Conservation (phyloP, 2,888 invertebrate genomes). For the Drosophila merina region DNA sequence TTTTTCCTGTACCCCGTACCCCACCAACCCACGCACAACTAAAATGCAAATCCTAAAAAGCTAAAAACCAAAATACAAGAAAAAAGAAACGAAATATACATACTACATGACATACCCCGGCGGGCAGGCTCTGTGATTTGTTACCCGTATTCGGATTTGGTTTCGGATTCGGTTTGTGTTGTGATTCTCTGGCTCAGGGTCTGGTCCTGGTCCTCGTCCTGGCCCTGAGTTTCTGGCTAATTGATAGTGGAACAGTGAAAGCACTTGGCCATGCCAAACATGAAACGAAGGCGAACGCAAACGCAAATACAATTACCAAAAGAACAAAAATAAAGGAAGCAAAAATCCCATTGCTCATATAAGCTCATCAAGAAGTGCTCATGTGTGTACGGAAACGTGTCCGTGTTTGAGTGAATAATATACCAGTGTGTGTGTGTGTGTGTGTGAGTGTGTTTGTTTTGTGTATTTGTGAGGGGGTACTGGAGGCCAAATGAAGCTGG, state of each 20-base stretch:
- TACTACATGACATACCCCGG: slow-evolving; percentile 2
- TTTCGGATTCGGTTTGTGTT: not conserved
- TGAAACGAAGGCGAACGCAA: slow-evolving; percentile 47
- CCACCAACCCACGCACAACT: not conserved
- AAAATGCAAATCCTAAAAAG: slow-evolving; percentile 3
- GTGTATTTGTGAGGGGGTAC: slow-evolving; percentile 12
- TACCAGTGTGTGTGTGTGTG: not conserved
- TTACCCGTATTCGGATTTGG: slow-evolving; percentile 1
- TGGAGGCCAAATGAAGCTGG: slow-evolving; percentile 15
- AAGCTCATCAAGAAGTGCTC: slow-evolving; percentile 58
- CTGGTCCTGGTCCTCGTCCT: not conserved
- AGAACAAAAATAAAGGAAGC: slow-evolving; percentile 56
- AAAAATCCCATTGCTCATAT: slow-evolving; percentile 49
- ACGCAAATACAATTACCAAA: slow-evolving; percentile 64
- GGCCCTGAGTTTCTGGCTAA: slow-evolving; percentile 47
- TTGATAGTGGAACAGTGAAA: slow-evolving; percentile 52
- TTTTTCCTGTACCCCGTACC: not conserved
- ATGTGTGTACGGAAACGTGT: slow-evolving; percentile 22
- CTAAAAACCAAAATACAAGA: slow-evolving; percentile 2
- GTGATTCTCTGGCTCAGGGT: not conserved
- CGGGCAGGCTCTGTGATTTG: slow-evolving; percentile 9
- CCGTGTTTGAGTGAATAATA: not conserved
- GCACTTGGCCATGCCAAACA: slow-evolving; percentile 34
- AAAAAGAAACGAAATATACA: not conserved
- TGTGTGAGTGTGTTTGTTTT: slow-evolving; percentile 13